Conservation (phyloP, 2,797 vertebrate species). For the Anolis apletophallus region DNA sequence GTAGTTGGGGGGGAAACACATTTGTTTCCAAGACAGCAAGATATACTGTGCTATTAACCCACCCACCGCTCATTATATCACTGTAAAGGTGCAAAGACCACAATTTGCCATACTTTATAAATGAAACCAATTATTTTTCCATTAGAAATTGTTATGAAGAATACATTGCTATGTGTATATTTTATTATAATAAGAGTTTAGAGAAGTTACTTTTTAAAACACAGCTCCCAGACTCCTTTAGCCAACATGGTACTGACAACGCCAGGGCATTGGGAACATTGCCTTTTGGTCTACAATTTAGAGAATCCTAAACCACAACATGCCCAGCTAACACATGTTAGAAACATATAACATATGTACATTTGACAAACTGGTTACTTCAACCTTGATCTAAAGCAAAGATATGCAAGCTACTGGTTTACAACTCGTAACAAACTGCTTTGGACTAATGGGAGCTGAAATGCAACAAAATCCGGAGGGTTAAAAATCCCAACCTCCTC, state of each 20-base stretch:
- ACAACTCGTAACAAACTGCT: background rate
- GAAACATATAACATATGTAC: no score
- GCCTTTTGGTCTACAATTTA: background rate
- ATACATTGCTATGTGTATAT: background rate
- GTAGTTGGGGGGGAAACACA: background rate
- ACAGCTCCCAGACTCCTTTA: no score
- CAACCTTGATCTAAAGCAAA: background rate
- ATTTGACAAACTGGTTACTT: background rate
- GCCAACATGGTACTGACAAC: no score
- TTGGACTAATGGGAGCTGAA: background rate
- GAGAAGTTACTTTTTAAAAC: no score
- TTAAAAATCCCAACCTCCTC: background rate
- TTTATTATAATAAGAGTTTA: background rate
- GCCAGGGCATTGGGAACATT: no score
- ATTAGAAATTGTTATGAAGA: background rate
- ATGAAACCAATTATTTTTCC: slow-evolving; percentile 1
- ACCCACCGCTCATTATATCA: background rate
- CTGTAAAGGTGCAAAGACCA: background rate
- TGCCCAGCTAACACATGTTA: background rate
- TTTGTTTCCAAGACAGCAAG: background rate
- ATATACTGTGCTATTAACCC: background rate
- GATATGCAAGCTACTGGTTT: background rate
- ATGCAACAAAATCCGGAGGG: background rate
- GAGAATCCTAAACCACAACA: background rate
- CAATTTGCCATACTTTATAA: background rate